phyloP scores from a whole-genome alignment of 2,888 invertebrate genomes.

The Drosophila cracens region DNA sequence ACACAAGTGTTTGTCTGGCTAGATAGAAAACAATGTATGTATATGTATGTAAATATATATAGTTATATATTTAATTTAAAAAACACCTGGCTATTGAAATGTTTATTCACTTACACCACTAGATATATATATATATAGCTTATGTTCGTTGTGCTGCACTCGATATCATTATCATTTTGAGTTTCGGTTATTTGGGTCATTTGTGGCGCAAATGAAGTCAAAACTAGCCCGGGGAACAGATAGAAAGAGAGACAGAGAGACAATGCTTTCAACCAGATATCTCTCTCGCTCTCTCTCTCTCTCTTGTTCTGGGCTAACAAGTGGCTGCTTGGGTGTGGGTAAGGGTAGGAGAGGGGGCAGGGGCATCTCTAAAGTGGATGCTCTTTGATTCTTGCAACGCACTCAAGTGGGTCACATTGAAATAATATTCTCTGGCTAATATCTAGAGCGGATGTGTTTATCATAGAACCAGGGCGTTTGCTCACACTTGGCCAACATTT shows the following conservation, averaged over 20 bases:
- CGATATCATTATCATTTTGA: conserved; percentile 36
- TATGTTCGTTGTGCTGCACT: conserved; percentile 9
- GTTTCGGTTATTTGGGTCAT: conserved; percentile 43
- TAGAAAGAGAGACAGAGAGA: background rate
- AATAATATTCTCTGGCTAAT: conserved; percentile 62
- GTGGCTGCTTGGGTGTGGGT: conserved; percentile 34
- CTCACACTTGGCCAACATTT: conserved; percentile 50
- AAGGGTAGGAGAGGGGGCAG: background rate
- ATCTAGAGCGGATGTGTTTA: conserved; percentile 73
- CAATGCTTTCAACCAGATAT: conserved; percentile 1
- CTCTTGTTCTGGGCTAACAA: conserved; percentile 30
- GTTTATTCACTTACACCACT: conserved; percentile 19
- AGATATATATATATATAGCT: background rate
- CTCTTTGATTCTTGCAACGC: conserved; percentile 29
- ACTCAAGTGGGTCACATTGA: conserved; percentile 70
- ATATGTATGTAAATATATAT: background rate
- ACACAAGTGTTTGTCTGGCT: background rate
- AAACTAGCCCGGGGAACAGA: conserved; percentile 1
- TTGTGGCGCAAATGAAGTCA: conserved; percentile 11
- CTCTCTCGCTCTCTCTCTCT: background rate
- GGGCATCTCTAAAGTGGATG: conserved; percentile 44
- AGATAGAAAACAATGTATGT: background rate
- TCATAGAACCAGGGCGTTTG: conserved; percentile 49
- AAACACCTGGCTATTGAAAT: conserved; percentile 1
- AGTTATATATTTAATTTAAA: background rate